phyloP scores from a whole-genome alignment of 2,113 vertebrate species.

The Capricornis sumatraensis region DNA sequence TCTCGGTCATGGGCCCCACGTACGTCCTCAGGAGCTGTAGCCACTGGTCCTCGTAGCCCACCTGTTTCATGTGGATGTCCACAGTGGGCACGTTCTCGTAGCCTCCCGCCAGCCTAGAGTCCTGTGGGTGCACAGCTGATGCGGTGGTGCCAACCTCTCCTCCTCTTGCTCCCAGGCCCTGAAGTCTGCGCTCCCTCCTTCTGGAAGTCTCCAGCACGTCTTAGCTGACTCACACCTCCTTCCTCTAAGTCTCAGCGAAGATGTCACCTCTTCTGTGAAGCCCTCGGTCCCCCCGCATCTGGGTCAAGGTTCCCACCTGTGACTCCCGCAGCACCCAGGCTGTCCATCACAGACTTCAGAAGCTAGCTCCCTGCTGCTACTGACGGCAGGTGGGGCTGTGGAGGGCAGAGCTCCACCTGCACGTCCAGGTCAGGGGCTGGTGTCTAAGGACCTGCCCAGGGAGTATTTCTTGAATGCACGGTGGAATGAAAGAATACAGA shows the following conservation, averaged over 20 bases:
- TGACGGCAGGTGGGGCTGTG: too few species aligned
- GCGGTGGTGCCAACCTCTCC: neutral
- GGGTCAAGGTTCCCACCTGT: neutral
- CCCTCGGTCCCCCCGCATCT: neutral
- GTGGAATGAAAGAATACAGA: too few species aligned
- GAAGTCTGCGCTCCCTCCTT: neutral
- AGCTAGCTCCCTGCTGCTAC: neutral
- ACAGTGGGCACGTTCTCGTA: conserved; percentile 92
- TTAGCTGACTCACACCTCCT: neutral
- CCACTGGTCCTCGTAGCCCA: conserved; percentile 90
- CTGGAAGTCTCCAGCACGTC: neutral
- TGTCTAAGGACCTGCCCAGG: neutral
- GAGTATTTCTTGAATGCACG: neutral
- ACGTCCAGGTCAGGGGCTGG: neutral
- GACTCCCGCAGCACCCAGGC: neutral
- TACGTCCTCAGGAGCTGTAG: conserved; percentile 89
- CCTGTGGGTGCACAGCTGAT: conserved; percentile 72
- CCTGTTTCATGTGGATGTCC: conserved; percentile 93
- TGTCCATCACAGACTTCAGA: neutral
- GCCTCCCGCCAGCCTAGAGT: conserved; percentile 86
- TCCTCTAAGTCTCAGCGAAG: neutral
- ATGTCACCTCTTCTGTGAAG: neutral
- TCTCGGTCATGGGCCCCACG: conserved; percentile 86
- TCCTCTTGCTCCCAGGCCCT: neutral
- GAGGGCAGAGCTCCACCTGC: neutral